Base-by-base conservation (phyloP, 1,140 invertebrate genomes). In the Colletes latitarsis region DNA sequence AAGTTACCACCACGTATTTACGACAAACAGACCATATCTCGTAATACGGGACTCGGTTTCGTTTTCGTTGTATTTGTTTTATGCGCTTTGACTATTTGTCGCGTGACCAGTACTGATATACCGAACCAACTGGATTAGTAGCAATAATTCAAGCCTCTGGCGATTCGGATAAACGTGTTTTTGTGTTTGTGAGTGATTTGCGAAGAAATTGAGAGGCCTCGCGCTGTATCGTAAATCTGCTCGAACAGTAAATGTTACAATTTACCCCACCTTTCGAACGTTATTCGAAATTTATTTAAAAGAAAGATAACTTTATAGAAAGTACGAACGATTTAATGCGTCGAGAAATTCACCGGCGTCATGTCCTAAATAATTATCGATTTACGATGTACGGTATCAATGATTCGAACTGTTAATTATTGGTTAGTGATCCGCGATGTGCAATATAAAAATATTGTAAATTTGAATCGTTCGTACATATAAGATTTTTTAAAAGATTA, bases 21-120 rank as follows among this genome's bases (percentile, higher is more conserved):
- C 30, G 52, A 15, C 62, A 67, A 64, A 63, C 72, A 70, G 52
- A 70, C 68, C 43, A 53, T 55, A 62, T 78, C 76, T 12, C 46
- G 76, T 49, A 69, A 78, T 41, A 64, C 49, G 12, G 52, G 41
- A 0, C 55, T 8, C 15, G 19, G 30, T 43, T 70, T 62, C 43
- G 64, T 60, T 77, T 77, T 60, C 70, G 43, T 53, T 57, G 6
- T 73, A 15, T 21, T 70, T 58, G 57, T 72, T 78, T 64, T 72
- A 49, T 67, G 43, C 58, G 49, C 43, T 63, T 52, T 41, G 69
- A 63, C 41, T 14, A 39, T 9, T 46, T 30, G 60, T 72, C 69
- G 77, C 69, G 58, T 46, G 69, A 78, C 77, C 55, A 30, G 49
- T 46, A 49, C 17, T 41, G 72, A 55, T 64, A 30, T 19, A 55